A percentile compares a stretch with the other conserved stretches of the same genome.
These are phyloP conservation scores for Zaprionus kolodkinae DNA, from an alignment of 1,140 invertebrate genomes.

Conservation along the genomic window DNA sequence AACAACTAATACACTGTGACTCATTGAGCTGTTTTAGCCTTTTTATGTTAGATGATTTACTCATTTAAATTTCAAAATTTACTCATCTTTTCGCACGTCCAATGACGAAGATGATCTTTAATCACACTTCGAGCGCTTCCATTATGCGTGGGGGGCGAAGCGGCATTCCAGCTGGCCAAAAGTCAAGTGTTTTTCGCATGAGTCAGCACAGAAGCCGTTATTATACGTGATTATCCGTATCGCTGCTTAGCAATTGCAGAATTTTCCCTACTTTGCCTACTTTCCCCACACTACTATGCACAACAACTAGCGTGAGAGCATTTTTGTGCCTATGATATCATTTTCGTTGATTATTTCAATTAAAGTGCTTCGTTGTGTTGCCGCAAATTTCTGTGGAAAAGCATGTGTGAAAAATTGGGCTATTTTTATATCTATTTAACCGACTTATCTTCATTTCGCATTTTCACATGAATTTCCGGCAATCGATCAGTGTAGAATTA, in stretches of 20 bases:
- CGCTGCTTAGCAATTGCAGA: conserved; percentile 32
- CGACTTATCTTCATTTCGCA: conserved; percentile 29
- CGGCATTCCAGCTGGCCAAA: conserved; percentile 47
- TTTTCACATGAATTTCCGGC: conserved; percentile 39
- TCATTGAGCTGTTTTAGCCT: conserved; percentile 30
- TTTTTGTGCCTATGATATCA: conserved; percentile 54
- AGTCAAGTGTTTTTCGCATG: conserved; percentile 60
- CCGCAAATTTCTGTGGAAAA: conserved; percentile 43
- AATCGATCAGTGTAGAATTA: conserved; percentile 56
- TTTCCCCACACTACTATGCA: conserved; percentile 17
- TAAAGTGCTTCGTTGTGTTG: conserved; percentile 27
- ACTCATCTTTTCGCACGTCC: conserved; percentile 47
- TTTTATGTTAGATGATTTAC: conserved; percentile 34
- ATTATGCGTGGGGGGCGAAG: conserved; percentile 34
- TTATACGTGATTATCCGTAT: conserved; percentile 57
- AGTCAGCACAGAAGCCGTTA: conserved; percentile 43
- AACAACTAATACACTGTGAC: conserved; percentile 29
- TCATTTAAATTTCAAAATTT: conserved; percentile 47
- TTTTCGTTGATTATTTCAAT: conserved; percentile 47
- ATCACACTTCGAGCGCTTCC: not conserved
- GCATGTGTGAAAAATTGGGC: conserved; percentile 52
- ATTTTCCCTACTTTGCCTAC: conserved; percentile 16
- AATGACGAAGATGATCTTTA: conserved; percentile 23
- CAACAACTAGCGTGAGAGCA: conserved; percentile 4
- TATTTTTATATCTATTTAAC: conserved; percentile 58